Percentiles rank a stretch among this genome's conserved stretches.
Evolutionary conservation across 1,140 invertebrate species (phyloP).

Genomic region (Lordiphosa mommai): DNA sequence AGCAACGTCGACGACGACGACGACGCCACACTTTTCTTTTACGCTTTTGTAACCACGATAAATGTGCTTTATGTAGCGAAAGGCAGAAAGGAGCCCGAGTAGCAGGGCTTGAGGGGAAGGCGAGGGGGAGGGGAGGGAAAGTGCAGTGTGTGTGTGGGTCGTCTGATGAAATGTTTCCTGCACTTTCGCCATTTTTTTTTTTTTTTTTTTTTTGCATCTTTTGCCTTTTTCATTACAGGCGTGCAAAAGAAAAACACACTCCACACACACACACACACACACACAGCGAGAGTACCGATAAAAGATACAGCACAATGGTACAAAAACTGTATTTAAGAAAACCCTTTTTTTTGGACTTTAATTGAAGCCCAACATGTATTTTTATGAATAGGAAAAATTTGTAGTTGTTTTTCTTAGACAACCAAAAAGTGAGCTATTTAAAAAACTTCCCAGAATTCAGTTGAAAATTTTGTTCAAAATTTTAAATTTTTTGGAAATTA

Average conservation of each 20-base stretch:
- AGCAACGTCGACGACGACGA: conserved; percentile 16
- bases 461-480: no score
- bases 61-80: conserved; percentile 74
- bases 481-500: no score
- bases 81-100: conserved; percentile 16
- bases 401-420: no score
- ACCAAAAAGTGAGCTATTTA: no score
- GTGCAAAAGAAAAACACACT: conserved; percentile 9
- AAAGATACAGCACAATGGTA: conserved; percentile 7
- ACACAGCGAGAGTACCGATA: conserved; percentile 1
- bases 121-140: neutral
- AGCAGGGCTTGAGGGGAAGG: neutral
- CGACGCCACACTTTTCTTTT: conserved; percentile 71
- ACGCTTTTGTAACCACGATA: conserved; percentile 77
- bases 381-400: neutral
- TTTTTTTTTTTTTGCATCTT: conserved; percentile 53
- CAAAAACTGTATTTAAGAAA: conserved; percentile 2
- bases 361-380: neutral
- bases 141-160: conserved; percentile 6
- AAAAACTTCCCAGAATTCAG: no score
- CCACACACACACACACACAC: conserved; percentile 3
- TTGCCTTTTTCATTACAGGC: conserved; percentile 42
- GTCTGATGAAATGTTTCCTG: conserved; percentile 71
- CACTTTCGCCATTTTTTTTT: conserved; percentile 57
- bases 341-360: neutral